phyloP scores from a whole-genome alignment of 2,113 vertebrate genomes.

The Gallinago jamesoni region DNA sequence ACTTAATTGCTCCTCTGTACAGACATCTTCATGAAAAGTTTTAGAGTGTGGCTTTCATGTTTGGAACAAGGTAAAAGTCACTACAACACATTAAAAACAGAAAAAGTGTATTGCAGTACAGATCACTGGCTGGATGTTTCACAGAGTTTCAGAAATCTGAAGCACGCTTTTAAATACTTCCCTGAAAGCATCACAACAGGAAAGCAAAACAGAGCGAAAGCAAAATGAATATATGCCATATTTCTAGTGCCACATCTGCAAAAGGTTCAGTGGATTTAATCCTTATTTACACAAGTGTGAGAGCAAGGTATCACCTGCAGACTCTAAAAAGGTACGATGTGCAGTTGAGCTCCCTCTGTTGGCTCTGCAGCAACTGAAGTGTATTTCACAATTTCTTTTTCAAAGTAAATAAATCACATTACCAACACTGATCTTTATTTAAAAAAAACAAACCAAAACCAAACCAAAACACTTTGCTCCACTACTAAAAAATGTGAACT shows the following conservation, averaged over 20 bases:
- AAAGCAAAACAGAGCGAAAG: neutral
- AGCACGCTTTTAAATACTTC: neutral
- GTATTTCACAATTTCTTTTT: neutral
- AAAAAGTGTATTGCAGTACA: neutral
- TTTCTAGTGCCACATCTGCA: neutral
- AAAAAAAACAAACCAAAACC: neutral
- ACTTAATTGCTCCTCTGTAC: conserved; percentile 26
- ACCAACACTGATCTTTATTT: neutral
- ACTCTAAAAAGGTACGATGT: neutral
- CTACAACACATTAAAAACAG: neutral
- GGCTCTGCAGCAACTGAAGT: neutral
- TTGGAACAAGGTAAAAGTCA: neutral
- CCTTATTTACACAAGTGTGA: neutral
- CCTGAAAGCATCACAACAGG: neutral
- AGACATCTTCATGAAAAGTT: neutral
- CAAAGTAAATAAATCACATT: neutral
- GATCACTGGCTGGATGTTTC: neutral
- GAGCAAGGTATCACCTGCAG: neutral
- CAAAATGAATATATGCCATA: neutral
- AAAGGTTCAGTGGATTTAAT: neutral
- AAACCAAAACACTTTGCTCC: neutral
- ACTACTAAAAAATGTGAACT: neutral
- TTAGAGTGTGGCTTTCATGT: neutral
- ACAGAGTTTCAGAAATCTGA: neutral
- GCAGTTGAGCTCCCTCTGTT: conserved; percentile 62